A percentile compares a stretch with the other conserved stretches of the same genome.
Conservation (phyloP, 1,140 invertebrate genomes). For the Drosophila biarmipes region DNA sequence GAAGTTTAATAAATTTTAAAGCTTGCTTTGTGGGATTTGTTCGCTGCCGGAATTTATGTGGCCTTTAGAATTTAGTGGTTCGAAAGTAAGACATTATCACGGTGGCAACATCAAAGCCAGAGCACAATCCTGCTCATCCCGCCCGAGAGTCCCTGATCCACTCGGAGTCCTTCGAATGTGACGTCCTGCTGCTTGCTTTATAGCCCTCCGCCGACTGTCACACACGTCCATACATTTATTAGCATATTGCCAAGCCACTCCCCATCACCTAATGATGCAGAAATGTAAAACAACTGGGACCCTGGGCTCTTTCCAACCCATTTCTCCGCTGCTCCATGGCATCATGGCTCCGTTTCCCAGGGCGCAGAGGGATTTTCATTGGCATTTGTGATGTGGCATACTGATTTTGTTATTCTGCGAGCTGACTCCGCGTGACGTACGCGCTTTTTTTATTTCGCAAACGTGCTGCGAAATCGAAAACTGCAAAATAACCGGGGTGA, state of each 20-base stretch:
- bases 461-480: constrained; percentile 47
- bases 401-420: constrained; percentile 44
- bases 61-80: constrained; percentile 10
- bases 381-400: constrained; percentile 33
- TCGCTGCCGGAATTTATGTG: constrained; percentile 11
- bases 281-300: constrained; percentile 48
- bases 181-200: constrained; percentile 45
- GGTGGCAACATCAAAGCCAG: constrained; percentile 26
- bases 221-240: constrained; percentile 49
- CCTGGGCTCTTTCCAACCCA: constrained; percentile 19
- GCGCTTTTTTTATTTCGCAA: constrained; percentile 49
- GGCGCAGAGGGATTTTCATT: constrained; percentile 28
- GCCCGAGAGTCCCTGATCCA: constrained; percentile 21
- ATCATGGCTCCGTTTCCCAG: background rate
- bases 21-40: constrained; percentile 17
- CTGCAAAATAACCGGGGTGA: constrained; percentile 4
- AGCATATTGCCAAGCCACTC: constrained; percentile 35
- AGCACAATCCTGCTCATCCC: constrained; percentile 21
- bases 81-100: constrained; percentile 10
- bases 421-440: constrained; percentile 43
- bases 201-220: constrained; percentile 6
- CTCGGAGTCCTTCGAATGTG: constrained; percentile 15
- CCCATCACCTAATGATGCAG: constrained; percentile 42
- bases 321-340: constrained; percentile 2
- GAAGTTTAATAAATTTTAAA: constrained; percentile 43